A percentile compares a stretch with the other conserved stretches of the same genome.
Conservation (phyloP, 2,113 vertebrate species). For the Chelonoidis abingdonii region DNA sequence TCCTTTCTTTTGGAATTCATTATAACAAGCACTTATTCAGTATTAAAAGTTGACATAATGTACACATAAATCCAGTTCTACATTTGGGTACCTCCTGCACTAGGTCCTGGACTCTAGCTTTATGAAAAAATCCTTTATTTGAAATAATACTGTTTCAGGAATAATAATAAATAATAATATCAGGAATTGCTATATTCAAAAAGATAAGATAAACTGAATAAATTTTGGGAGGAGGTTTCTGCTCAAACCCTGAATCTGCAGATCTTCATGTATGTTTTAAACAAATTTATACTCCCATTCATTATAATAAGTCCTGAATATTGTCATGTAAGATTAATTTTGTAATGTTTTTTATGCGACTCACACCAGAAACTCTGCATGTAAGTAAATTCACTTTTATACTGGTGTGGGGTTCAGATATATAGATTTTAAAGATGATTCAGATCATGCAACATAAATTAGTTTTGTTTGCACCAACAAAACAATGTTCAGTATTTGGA, state of each 20-base stretch:
- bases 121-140: neutral
- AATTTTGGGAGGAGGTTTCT: neutral
- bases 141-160: neutral
- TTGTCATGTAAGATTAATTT: neutral
- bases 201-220: neutral
- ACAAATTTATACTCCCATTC: neutral
- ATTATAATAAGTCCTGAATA: neutral
- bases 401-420: neutral
- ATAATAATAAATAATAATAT: neutral
- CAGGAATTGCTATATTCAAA: neutral
- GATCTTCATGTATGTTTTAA: neutral
- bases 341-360: neutral
- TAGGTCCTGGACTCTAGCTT: neutral
- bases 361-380: neutral
- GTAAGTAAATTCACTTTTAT: neutral
- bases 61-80: neutral
- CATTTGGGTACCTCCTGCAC: neutral
- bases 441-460: neutral
- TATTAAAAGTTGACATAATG: neutral
- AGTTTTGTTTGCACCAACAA: neutral
- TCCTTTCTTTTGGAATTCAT: neutral
- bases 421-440: neutral
- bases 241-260: neutral
- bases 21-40: neutral
- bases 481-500: neutral